Percentiles rank a stretch among this genome's conserved stretches.
Evolutionary conservation across 2,797 vertebrate genomes (phyloP).

Genomic region (Hephaestus fuliginosus): DNA sequence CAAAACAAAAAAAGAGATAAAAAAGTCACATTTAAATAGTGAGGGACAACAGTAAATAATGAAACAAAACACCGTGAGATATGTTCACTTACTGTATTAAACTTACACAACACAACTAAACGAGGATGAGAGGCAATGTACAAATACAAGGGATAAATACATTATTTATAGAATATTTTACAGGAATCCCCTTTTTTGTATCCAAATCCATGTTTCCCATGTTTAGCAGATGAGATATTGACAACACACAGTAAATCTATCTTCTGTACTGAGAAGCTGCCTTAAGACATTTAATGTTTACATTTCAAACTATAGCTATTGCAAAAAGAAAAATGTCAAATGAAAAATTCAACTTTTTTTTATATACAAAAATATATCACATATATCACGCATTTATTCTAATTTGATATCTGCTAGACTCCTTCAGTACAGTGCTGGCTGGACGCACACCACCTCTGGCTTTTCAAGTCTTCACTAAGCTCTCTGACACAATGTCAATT

Average conservation of each 20-base stretch:
- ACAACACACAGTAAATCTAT: slow-evolving; percentile 87
- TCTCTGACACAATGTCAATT: slow-evolving; percentile 68
- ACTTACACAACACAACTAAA: slow-evolving; percentile 96
- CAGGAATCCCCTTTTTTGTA: slow-evolving; percentile 89
- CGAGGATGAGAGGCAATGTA: slow-evolving; percentile 90
- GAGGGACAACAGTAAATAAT: slow-evolving; percentile 90
- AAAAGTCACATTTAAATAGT: slow-evolving; percentile 95
- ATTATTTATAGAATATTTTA: slow-evolving; percentile 99
- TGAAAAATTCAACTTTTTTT: slow-evolving; percentile 89
- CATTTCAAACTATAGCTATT: slow-evolving; percentile 90
- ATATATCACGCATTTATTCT: slow-evolving; percentile 90
- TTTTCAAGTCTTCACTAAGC: slow-evolving; percentile 80
- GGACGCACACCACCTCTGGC: slow-evolving; percentile 83
- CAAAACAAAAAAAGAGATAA: slow-evolving; percentile 86
- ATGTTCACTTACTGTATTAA: slow-evolving; percentile 91
- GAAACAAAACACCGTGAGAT: slow-evolving; percentile 91
- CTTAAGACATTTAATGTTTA: slow-evolving; percentile 97
- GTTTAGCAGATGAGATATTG: slow-evolving; percentile 92
- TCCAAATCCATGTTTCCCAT: slow-evolving; percentile 91
- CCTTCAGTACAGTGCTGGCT: slow-evolving; percentile 91
- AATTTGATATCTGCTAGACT: slow-evolving; percentile 90
- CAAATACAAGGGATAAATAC: slow-evolving; percentile 99
- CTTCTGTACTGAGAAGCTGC: slow-evolving; percentile 90
- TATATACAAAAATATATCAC: slow-evolving; percentile 96
- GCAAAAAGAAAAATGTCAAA: slow-evolving; percentile 85